phyloP scores from a whole-genome alignment of 1,140 invertebrate genomes.

The Lutraria rhynchaena region DNA sequence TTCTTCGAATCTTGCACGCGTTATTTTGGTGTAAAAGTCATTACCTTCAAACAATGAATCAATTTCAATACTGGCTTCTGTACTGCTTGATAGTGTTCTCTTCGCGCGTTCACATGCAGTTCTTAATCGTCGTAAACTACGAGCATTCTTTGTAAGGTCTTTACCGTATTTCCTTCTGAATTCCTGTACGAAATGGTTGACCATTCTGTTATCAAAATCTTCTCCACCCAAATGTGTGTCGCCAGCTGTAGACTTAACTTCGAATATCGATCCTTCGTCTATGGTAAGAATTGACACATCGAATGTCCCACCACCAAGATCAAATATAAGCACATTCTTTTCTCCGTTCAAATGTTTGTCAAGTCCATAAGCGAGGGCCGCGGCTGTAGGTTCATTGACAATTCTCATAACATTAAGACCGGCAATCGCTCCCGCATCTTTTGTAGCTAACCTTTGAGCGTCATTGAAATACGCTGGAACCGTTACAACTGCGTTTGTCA shows the following conservation, averaged over 20 bases:
- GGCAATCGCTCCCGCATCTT: constrained; percentile 82
- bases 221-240: constrained; percentile 82
- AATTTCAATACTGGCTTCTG: constrained; percentile 89
- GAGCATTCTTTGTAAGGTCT: constrained; percentile 94
- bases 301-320: constrained; percentile 79
- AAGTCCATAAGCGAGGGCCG: constrained; percentile 83
- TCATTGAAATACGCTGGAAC: too few relatives aligned
- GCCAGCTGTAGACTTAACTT: constrained; percentile 90
- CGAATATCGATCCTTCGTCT: too few relatives aligned
- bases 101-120: constrained; percentile 98
- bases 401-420: constrained; percentile 84
- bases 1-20: constrained; percentile 88
- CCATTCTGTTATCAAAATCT: constrained; percentile 84
- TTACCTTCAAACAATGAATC: constrained; percentile 97
- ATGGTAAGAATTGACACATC: constrained; percentile 78
- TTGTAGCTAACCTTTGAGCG: constrained; percentile 84
- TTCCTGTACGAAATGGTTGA: constrained; percentile 90
- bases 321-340: constrained; percentile 72
- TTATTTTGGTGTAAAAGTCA: constrained; percentile 98
- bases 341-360: constrained; percentile 83
- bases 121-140: too few relatives aligned
- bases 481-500: too few relatives aligned
- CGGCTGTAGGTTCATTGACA: constrained; percentile 84
- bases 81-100: constrained; percentile 95
- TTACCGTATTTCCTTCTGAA: constrained; percentile 94